phyloP scores from a whole-genome alignment of 2,113 vertebrate species.

The Tychaedon coryphoeus region DNA sequence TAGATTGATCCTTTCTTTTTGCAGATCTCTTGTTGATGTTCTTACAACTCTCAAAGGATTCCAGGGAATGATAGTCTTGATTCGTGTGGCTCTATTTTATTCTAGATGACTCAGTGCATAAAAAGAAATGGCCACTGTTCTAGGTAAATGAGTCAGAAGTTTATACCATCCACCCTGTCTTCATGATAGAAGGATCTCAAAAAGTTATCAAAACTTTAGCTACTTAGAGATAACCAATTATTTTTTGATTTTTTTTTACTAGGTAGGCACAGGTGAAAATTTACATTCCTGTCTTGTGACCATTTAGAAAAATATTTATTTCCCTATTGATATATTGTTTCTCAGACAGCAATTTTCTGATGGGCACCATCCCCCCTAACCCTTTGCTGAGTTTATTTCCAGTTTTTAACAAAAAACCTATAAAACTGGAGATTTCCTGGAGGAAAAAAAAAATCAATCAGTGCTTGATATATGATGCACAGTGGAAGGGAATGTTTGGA shows the following conservation, averaged over 20 bases:
- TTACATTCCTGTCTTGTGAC: background rate
- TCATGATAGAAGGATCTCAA: background rate
- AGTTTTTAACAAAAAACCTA: background rate
- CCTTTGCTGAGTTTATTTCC: background rate
- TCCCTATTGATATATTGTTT: background rate
- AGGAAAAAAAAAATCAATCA: background rate
- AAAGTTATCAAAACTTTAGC: background rate
- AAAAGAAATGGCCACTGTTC: background rate
- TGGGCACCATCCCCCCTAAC: rapidly evolving
- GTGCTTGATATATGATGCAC: background rate
- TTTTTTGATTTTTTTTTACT: background rate
- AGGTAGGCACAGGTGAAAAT: background rate
- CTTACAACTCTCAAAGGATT: background rate
- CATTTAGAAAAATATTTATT: background rate
- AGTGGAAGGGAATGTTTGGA: background rate
- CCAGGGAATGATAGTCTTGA: background rate
- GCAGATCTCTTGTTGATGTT: background rate
- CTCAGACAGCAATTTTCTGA: background rate
- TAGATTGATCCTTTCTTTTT: background rate
- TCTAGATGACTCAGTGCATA: background rate
- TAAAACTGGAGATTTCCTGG: background rate
- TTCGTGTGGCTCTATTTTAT: background rate
- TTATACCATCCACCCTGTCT: background rate
- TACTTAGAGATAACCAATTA: background rate
- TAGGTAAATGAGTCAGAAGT: background rate